Conservation (phyloP, 1,140 invertebrate genomes). For the Cheumatopsyche charites region DNA sequence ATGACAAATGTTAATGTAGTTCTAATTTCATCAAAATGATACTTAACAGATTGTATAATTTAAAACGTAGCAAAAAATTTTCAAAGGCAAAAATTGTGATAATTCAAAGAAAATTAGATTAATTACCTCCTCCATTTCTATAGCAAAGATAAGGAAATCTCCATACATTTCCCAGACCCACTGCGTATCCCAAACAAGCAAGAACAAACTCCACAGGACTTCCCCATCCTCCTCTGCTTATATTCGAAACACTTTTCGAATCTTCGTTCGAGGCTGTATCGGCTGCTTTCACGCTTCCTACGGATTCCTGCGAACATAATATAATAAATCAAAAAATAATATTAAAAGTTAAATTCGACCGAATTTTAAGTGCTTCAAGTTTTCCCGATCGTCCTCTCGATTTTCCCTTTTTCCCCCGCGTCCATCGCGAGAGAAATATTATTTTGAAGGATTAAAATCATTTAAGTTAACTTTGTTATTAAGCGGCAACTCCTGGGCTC, state of each 20-base stretch:
- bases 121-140: constrained; percentile 78
- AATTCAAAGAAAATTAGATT: constrained; percentile 17
- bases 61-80: too few relatives aligned
- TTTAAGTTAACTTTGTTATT: constrained; percentile 7
- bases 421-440: background rate
- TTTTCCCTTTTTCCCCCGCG: too few relatives aligned
- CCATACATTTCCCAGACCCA: constrained; percentile 88
- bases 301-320: background rate
- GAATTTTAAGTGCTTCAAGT: too few relatives aligned
- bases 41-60: too few relatives aligned
- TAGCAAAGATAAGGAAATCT: constrained; percentile 85
- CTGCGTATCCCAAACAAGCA: constrained; percentile 79
- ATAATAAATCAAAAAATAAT: too few relatives aligned
- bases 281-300: background rate
- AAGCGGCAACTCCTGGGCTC: constrained; percentile 5
- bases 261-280: background rate
- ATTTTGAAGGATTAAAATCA: constrained; percentile 18
- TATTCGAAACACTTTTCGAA: constrained; percentile 1
- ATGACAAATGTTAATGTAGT: too few relatives aligned
- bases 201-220: constrained; percentile 76
- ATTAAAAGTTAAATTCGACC: too few relatives aligned
- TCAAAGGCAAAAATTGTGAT: background rate
- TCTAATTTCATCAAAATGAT: too few relatives aligned
- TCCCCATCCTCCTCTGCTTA: constrained; percentile 69
- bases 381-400: too few relatives aligned